Percentiles rank a stretch among this genome's conserved stretches.
Conservation (phyloP, 1,140 invertebrate genomes). For the Metopolophium dirhodum region DNA sequence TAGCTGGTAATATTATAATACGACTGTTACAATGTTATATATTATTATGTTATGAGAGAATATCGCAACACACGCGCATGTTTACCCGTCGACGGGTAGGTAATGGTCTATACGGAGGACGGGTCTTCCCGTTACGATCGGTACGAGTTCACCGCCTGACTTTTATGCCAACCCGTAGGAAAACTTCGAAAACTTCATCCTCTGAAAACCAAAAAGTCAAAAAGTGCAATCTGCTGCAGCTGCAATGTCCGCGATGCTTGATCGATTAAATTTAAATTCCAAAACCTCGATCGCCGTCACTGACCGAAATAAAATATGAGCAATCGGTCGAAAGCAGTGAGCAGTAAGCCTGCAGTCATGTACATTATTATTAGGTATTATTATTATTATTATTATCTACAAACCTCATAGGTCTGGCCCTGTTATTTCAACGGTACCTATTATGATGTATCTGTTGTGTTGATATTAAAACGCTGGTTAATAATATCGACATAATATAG, state of each 20-base stretch:
- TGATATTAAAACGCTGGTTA: background rate
- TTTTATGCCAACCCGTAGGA: background rate
- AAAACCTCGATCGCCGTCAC: background rate
- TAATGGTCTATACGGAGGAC: background rate
- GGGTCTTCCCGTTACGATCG: background rate
- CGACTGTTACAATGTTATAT: background rate
- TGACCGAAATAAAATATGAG: background rate
- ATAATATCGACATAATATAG: background rate
- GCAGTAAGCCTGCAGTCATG: background rate
- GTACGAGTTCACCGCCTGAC: too few relatives aligned
- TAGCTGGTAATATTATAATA: background rate
- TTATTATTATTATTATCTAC: background rate
- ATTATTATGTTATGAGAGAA: background rate
- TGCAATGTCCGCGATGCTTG: too few relatives aligned
- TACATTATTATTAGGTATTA: too few relatives aligned
- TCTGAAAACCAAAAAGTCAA: background rate
- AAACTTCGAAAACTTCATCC: background rate
- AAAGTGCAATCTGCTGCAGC: background rate
- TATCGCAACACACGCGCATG: background rate
- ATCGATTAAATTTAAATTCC: background rate
- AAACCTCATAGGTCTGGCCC: background rate
- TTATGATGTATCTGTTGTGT: background rate
- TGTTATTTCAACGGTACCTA: background rate
- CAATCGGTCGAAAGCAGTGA: background rate
- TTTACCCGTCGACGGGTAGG: too few relatives aligned